Evolutionary conservation across 2,888 invertebrate species (phyloP), one percentile per base, ranked within the genome.

Genomic region (Orthosia gothica): DNA sequence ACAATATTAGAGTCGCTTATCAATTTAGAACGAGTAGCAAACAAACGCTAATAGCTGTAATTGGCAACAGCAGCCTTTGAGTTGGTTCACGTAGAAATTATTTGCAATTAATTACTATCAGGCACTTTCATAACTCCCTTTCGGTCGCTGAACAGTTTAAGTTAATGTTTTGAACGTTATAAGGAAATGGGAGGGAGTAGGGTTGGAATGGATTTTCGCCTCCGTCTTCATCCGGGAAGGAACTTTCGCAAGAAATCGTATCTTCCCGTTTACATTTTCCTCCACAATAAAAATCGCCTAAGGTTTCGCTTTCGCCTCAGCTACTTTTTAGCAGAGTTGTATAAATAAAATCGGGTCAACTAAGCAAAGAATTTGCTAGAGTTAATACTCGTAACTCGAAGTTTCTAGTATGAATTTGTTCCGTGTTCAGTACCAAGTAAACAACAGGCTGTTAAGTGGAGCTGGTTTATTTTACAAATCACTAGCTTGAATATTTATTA

Each of bases 11-110:
- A 66, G 57, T 81, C 74, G n/a, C 77, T 87, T 81, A 80, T 78
- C 81, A 81, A 72, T 79, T 75, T 54, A 66, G 18, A 79, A 76
- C 76, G 83, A 83, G 65, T 80, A 20, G 40, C 65, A 79, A 83
- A 85, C 76, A 78, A 83, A 75, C 76, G 77, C 64, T 78, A 85
- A 85, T 87, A 81, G 77, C 73, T 74, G 54, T 86, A 80, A 84
- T 79, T 83, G 76, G 79, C 68, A 64, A 74, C 70, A 69, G 61
- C 68, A 78, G 23, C 32, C 66, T 82, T 80, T 71, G 72, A 78
- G 65, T 82, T 76, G 64, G 5, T 47, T 70, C 47, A 73, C 61
- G 63, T 68, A 74, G 52, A 69, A 76, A 73, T 86, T 73, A 80
- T 80, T 77, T 80, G 49, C 65, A 80, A 40, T 63, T 76, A 80